A percentile compares a stretch with the other conserved stretches of the same genome.
Evolutionary conservation across 2,888 invertebrate genomes (phyloP).

Genomic region (Ganaspis brasiliensis): DNA sequence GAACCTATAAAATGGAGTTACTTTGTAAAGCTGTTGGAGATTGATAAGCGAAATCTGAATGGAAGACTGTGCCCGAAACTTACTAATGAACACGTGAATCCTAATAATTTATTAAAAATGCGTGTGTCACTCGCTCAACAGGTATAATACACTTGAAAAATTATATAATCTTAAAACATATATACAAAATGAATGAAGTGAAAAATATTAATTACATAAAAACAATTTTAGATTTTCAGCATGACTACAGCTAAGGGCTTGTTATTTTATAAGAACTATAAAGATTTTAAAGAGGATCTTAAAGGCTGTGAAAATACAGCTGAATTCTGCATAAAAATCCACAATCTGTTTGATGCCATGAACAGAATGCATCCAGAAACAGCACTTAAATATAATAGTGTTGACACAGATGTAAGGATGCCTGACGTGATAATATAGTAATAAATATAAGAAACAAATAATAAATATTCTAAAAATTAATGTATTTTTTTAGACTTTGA

Average conservation of each 20-base stretch:
- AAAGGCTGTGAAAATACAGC: constrained; percentile 42
- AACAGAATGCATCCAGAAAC: constrained; percentile 44
- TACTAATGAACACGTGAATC: constrained; percentile 31
- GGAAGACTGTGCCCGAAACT: constrained; percentile 46
- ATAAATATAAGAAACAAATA: background rate
- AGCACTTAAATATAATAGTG: constrained; percentile 36
- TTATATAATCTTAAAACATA: no score
- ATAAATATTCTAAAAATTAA: constrained; percentile 1
- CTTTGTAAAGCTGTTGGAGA: constrained; percentile 21
- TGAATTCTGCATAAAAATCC: constrained; percentile 40
- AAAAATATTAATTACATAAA: no score
- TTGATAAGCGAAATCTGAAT: constrained; percentile 17
- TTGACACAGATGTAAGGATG: constrained; percentile 23
- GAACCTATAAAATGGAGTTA: constrained; percentile 39
- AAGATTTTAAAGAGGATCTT: constrained; percentile 22
- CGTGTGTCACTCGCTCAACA: constrained; percentile 36
- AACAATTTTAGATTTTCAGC: constrained; percentile 42
- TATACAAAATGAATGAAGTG: no score
- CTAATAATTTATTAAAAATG: constrained; percentile 45
- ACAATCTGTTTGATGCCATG: constrained; percentile 45
- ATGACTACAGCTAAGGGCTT: constrained; percentile 40
- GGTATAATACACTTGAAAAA: no score
- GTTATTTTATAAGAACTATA: constrained; percentile 45
- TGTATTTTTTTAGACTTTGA: constrained; percentile 51
- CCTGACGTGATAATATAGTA: no score